phyloP scores from a whole-genome alignment of 2,113 vertebrate genomes.

The Cervus canadensis region DNA sequence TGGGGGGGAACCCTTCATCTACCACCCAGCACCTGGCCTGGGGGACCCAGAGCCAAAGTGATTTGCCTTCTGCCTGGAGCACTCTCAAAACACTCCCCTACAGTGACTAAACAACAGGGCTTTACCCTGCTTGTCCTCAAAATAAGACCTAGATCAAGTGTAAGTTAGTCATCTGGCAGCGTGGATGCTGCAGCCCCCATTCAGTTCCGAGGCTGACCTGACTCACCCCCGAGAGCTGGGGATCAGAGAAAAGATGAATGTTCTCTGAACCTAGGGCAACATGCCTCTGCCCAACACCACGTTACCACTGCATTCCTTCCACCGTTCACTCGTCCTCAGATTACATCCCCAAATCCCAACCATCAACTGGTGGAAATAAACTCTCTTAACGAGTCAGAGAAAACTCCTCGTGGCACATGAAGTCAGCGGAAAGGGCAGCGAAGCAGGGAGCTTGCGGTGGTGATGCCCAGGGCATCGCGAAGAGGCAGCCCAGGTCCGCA shows the following conservation, averaged over 20 bases:
- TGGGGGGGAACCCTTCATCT: accelerated
- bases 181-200: neutral
- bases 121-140: neutral
- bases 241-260: neutral
- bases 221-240: neutral
- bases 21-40: neutral
- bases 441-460: neutral
- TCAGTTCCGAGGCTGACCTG: neutral
- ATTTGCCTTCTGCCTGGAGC: neutral
- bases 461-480: neutral
- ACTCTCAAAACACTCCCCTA: neutral
- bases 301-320: neutral
- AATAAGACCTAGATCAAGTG: neutral
- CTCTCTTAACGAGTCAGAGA: neutral
- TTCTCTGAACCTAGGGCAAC: neutral
- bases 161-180: neutral
- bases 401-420: neutral
- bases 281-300: neutral
- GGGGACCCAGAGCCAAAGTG: neutral
- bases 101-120: neutral
- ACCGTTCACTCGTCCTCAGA: neutral
- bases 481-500: neutral
- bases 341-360: neutral
- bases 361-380: neutral
- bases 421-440: conserved; percentile 32